Base-by-base conservation (phyloP, 92 coral and sea anemone genomes). In the Zoanthus sociatus region DNA sequence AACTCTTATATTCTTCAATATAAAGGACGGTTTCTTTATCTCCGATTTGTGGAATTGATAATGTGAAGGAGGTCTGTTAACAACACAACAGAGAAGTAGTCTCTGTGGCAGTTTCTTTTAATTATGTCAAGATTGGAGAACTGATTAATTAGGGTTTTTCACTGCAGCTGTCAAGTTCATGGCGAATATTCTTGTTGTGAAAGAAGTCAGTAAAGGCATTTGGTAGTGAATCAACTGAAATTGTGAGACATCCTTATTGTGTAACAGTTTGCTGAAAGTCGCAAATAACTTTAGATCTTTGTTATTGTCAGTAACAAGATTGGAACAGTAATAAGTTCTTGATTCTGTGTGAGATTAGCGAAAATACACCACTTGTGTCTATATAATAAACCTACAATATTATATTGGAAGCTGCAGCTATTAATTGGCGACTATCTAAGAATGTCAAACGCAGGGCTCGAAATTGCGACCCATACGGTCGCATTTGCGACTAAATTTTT, bases 241-340 rank as follows among this genome's bases (percentile, higher is more conserved):
- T 47, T 32, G 46, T 53, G 82, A 55, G 56, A 77, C 32, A 4
- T 9, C 45, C 47, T 77, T 32, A 33, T 77, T 77, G 20, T 51
- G 66, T 32, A 77, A 56, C 45, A 77, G 82, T 77, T 77, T 54
- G 26, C 46, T 33, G 64, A 53, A 30, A 26, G 61, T 54, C 55
- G 67, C 82, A 77, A 77, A 51, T 56, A 77, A 55, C 82, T 77
- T 77, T 31, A 21, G 56, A 54, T 54, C 68, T 18, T 76, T 76
- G 14, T 76, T 31, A 50, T 73, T 73, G 31, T 73, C 78, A 47
- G 56, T 17, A 47, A 73, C 48, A 73, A 73, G 78, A 26, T 73
- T 47, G 47, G 78, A 73, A 18, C 45, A 73, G 47, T 31, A 71
- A 30, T 71, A 32, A 37, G 76, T 71, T 71, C 48, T 71, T 71